Percentiles rank a stretch among this genome's conserved stretches.
Evolutionary conservation across 2,113 vertebrate species (phyloP).

Genomic region (Sceloporus tristichus): DNA sequence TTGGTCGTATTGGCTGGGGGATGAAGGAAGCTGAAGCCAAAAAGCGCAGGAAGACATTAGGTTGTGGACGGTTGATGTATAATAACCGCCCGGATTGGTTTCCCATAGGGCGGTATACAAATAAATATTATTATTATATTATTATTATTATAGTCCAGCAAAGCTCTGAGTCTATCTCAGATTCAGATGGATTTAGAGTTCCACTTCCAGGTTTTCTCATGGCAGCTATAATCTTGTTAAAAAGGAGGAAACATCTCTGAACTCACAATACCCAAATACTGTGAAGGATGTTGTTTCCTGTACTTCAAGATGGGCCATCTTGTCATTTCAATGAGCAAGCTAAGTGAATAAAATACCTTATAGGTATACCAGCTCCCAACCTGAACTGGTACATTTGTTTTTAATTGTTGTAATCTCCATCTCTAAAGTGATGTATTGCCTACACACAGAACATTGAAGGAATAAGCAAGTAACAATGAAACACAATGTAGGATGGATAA

Average conservation of each 20-base stretch:
- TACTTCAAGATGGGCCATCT: not conserved
- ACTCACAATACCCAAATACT: not conserved
- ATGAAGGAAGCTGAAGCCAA: not conserved
- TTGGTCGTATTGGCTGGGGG: not conserved
- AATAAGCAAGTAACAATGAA: not conserved
- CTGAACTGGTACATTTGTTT: not conserved
- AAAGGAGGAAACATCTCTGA: not conserved
- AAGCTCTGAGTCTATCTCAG: not conserved
- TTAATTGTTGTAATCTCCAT: not conserved
- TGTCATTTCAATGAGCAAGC: not conserved
- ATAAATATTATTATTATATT: no score
- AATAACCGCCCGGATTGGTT: no score
- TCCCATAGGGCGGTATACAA: no score
- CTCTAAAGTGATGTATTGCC: not conserved
- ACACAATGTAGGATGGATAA: not conserved
- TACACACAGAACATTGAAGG: not conserved
- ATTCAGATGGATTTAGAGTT: not conserved
- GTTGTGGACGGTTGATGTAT: no score
- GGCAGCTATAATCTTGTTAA: not conserved
- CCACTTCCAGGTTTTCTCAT: not conserved
- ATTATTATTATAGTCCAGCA: no score
- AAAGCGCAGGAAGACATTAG: no score
- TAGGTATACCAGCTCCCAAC: not conserved
- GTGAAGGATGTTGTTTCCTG: not conserved
- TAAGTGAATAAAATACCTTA: no score